Evolutionary conservation across 2,113 vertebrate species (phyloP).

Genomic region (Tapirus terrestris): DNA sequence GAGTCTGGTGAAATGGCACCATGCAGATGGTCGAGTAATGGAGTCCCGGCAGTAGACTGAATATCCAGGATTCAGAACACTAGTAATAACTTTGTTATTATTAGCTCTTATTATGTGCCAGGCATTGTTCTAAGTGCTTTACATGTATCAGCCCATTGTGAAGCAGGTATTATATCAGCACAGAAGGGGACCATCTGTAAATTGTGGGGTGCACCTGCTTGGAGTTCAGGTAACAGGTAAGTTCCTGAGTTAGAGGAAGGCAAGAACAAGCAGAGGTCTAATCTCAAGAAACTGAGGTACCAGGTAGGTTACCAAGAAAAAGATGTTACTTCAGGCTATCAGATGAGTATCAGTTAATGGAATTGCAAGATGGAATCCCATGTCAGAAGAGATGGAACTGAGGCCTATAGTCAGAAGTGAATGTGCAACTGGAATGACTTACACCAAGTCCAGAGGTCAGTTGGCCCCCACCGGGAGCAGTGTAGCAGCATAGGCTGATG

Average conservation of each 20-base stretch:
- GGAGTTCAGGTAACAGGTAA: neutral
- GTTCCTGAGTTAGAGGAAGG: neutral
- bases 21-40: neutral
- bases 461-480: neutral
- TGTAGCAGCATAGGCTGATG: neutral
- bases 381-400: neutral
- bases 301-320: neutral
- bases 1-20: neutral
- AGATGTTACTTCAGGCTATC: neutral
- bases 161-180: neutral
- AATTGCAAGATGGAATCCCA: neutral
- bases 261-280: neutral
- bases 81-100: neutral
- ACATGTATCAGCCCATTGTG: too few relatives aligned
- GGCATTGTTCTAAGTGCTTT: neutral
- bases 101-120: neutral
- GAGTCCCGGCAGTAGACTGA: too few relatives aligned
- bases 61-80: neutral
- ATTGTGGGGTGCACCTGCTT: neutral
- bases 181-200: fast-evolving
- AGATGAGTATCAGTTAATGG: neutral
- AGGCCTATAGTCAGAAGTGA: neutral
- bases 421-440: neutral
- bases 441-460: too few relatives aligned
- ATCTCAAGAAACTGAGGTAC: neutral